A percentile compares a stretch with the other conserved stretches of the same genome.
These are phyloP conservation scores for Xestia ashworthii DNA, from an alignment of 2,888 invertebrate species.

Conservation along the genomic window DNA sequence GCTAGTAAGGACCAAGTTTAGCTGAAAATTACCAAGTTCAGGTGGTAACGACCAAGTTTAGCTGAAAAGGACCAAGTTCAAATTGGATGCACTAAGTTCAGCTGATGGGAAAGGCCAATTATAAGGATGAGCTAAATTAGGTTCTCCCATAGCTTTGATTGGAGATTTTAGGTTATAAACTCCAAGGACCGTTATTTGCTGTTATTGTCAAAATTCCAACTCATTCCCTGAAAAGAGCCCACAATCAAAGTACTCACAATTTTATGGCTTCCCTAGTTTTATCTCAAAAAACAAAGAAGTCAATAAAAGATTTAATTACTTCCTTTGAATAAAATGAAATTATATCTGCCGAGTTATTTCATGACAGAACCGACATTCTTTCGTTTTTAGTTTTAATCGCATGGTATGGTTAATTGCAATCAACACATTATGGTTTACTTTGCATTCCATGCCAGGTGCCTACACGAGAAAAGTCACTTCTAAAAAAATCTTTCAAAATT, in stretches of 20 bases:
- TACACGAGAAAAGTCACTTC: too few species aligned
- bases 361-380: not conserved
- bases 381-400: not conserved
- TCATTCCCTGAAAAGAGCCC: not conserved
- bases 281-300: slow-evolving; percentile 44
- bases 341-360: slow-evolving; percentile 2
- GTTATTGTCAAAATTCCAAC: not conserved
- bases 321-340: slow-evolving; percentile 26
- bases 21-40: too few species aligned
- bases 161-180: not conserved
- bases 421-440: not conserved
- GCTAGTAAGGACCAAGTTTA: too few species aligned
- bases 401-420: not conserved
- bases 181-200: not conserved
- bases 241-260: slow-evolving; percentile 33
- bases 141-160: not conserved
- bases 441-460: not conserved
- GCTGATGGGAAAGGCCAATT: too few species aligned
- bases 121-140: not conserved
- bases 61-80: too few species aligned
- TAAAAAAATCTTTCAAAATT: too few species aligned
- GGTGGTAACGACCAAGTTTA: too few species aligned
- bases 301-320: slow-evolving; percentile 46
- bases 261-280: slow-evolving; percentile 40
- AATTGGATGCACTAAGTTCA: too few species aligned